Evolutionary conservation across 1,140 invertebrate genomes (phyloP), one percentile per base, ranked within the genome.

Genomic region (Oedothorax gibbosus): DNA sequence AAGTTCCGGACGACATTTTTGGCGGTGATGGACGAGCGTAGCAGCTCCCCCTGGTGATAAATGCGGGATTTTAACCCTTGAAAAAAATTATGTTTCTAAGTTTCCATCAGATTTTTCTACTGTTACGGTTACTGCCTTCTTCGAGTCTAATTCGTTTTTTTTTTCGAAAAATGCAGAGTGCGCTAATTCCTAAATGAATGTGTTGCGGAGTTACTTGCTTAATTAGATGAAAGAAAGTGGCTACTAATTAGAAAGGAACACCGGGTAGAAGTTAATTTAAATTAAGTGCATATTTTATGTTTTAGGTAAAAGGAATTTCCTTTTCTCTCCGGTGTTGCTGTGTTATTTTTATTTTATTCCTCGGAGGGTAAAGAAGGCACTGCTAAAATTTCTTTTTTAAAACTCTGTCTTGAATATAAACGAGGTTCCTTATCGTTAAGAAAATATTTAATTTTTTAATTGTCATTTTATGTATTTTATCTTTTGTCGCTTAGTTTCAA

Each of bases 11-110:
- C 81, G 81, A 84, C 81, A 84, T 65, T 76, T 77, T 84, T 73
- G 71, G 50, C 72, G 57, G 62, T 84, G 81, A 84, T 84, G 81
- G 72, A 84, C 71, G 81, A 84, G 50, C 62, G 75, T 78, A 75
- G 83, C 51, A 85, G 21, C 35, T 35, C 54, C 51, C 54, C 72
- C 54, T 57, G 7, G 64, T 78, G 80, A 78, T 78, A 69, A 68
- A 84, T 84, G 18, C 72, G 15, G 14, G 62, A 54, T 57, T 77
- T 76, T 64, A 54, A 50, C 21, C 49, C 18, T 18, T 10, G 69
- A 69, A 77, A 76, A 81, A 50, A 50, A 81, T 11, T 49, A 51
- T 60, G n/a, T 60, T 71, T 53, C 68, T 18, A 64, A 77, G 54
- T 64, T 77, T 20, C 49, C 75, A 77, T 35, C 11, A 64, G 35